Base-by-base conservation (phyloP, 2,888 invertebrate genomes). In the Sepiola atlantica region DNA sequence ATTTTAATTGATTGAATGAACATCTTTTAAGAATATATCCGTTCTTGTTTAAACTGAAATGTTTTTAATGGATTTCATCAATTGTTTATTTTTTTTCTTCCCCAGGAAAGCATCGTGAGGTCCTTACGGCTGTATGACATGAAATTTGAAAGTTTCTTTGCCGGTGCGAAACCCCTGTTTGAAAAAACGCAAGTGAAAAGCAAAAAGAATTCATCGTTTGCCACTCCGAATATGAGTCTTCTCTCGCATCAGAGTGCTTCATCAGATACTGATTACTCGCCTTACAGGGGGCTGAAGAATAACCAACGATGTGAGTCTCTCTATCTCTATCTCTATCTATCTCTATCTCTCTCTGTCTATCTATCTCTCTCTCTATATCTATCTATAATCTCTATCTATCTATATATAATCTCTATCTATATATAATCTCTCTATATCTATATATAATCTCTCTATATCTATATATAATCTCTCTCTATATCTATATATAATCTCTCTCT, bases 91-190 rank as follows among this genome's bases (percentile, higher is more conserved):
- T 77, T 8, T n/a, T 77, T n/a, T 77, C 77, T 77, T 32, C 24
- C 54, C 10, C 92, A 97, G 97, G 96, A 96, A 20, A 96, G 96
- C 90, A 96, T 98, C 90, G 97, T 98, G 95, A 98, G 98, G 94
- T 98, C 98, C 96, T 98, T 98, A 97, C 98, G 98, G 21, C 95
- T 98, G 45, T 94, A 95, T 20, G 95, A 98, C 97, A 98, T 98
- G 0, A 98, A 98, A 96, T 99, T 98, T 97, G 98, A 98, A 94
- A 98, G 98, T 95, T 98, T 99, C 96, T 99, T 99, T 97, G 98
- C 98, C 94, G 99, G 99, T 0, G 98, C 98, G 55, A 97, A 98
- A 91, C 99, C 99, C 0, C 98, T 98, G 95, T 98, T 99, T 97
- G 97, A 96, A 92, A 94, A 95, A 54, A 96, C 97, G 35, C 95